Percentiles rank a stretch among this genome's conserved stretches.
phyloP scores from a whole-genome alignment of 2,888 invertebrate genomes.

The Andrena hattorfiana region DNA sequence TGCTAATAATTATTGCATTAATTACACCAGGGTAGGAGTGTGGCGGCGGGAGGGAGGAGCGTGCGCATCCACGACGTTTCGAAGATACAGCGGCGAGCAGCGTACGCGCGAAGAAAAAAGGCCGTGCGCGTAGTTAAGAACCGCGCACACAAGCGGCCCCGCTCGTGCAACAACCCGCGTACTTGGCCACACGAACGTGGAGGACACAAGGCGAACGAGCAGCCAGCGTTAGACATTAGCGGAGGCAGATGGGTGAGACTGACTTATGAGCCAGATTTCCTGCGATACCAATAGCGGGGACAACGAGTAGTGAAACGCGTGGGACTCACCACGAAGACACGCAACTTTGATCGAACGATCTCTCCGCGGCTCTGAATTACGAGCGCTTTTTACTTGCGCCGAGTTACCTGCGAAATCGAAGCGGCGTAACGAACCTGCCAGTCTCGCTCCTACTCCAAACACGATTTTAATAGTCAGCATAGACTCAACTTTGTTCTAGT shows the following conservation, averaged over 20 bases:
- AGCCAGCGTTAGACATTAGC: constrained; percentile 64
- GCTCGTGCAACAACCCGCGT: constrained; percentile 36
- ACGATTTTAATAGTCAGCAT: no score
- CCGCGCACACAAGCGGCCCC: constrained; percentile 18
- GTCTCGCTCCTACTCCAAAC: not conserved
- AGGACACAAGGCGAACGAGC: constrained; percentile 56
- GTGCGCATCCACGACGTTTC: constrained; percentile 66
- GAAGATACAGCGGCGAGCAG: constrained; percentile 47
- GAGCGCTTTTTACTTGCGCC: constrained; percentile 13
- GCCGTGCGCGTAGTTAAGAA: constrained; percentile 27
- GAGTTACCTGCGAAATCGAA: not conserved
- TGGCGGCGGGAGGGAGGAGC: constrained; percentile 32
- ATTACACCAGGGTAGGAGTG: constrained; percentile 66
- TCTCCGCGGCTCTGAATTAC: constrained; percentile 26
- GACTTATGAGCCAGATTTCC: constrained; percentile 73
- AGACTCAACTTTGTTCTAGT: no score
- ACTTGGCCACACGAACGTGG: constrained; percentile 33
- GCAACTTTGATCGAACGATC: constrained; percentile 58
- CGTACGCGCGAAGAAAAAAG: constrained; percentile 38
- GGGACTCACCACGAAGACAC: constrained; percentile 61
- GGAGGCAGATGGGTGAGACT: constrained; percentile 71
- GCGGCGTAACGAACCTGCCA: not conserved
- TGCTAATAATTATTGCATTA: constrained; percentile 83
- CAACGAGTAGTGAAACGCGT: constrained; percentile 62
- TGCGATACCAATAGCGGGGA: constrained; percentile 64